Base-by-base conservation (phyloP, 2,888 invertebrate genomes). In the Hyles lineata region DNA sequence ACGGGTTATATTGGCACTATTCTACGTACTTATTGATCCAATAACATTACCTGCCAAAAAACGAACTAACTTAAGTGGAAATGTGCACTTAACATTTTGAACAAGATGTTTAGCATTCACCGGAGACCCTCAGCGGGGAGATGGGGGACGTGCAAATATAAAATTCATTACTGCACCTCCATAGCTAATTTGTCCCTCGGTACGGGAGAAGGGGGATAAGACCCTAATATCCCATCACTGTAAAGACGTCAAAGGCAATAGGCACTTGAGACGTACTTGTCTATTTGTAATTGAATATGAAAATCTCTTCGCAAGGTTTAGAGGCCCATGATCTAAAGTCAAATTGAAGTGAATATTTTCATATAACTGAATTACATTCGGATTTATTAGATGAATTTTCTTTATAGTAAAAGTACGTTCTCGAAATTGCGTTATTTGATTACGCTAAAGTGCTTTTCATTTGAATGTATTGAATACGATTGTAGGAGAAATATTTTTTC, bases 261-360 rank as follows among this genome's bases (percentile, higher is more conserved):
- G 72, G 55, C 35, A 76, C 92, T 93, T 81, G 90, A 93, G 92
- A 92, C 92, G 86, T 87, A 91, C 93, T 94, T 91, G 92, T 93
- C 91, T 93, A 91, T 94, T 93, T 93, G 92, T 93, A 94, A 94
- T 94, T 93, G 92, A 93, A 94, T 93, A 93, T 92, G 92, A 94
- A 94, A 93, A 93, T 92, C 92, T 92, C 83, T 82, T 85, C 84
- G 83, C 83, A 84, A 87, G 84, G 83, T 74, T 84, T 83, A 78
- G 83, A 83, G 74, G 79, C 77, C 80, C 73, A 75, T 70, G 76
- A 78, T 79, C 58, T 82, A 83, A 73, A 80, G 72, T 70, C 70
- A 2, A 19, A 79, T 82, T 77, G 81, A 82, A 78, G 75, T 11
- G 74, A 21, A 61, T 55, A 58, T 67, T 67, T 67, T 50, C 43